Evolutionary conservation across 2,113 vertebrate species (phyloP), one percentile per base, ranked within the genome.

Genomic region (Cinclus cinclus): DNA sequence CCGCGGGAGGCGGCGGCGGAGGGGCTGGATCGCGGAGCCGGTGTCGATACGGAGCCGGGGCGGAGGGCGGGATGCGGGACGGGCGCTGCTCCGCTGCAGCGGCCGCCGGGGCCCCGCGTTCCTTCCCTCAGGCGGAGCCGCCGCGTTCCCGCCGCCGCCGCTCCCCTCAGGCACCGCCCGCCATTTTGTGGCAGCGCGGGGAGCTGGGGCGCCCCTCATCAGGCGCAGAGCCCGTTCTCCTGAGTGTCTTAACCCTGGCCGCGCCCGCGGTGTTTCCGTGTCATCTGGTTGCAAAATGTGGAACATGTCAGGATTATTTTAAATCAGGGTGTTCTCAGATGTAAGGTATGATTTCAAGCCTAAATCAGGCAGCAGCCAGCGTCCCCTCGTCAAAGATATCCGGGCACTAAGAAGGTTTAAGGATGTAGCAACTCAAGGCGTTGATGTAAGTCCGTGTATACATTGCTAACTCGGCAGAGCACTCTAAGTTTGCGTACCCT

Each of bases 101-200:
- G 11, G 17, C 83, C 4, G 19, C 37, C 33, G 12, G 6, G 3
- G 10, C 28, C 1, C 63, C 28, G 44, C 28, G 35, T 41, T 28
- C 25, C 8, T 41, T 83, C 60, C 65, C 60, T 93, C 75, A 62
- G 42, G 60, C 35, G 68, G 60, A 15, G 58, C 59, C 44, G 65
- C 55, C 18, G 49, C 79, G 55, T 21, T 64, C 62, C 87, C 41
- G 53, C 79, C 15, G 2, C 47, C 46, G 56, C 49, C 22, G 77
- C 20, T 89, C 3, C 69, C 62, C 41, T 89, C 87, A 83, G 81
- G 21, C 17, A 4, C 24, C 33, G 23, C 5, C 41, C 84, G 94
- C 95, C 94, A 95, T 95, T 92, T 96, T 90, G 83, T 63, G 91
- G 2, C 7, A 1, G 60, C 52, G 60, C 53, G 69, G 52, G 33